A percentile compares a stretch with the other conserved stretches of the same genome.
Conservation (phyloP, 1,140 invertebrate genomes). For the Drosophila nebulosa region DNA sequence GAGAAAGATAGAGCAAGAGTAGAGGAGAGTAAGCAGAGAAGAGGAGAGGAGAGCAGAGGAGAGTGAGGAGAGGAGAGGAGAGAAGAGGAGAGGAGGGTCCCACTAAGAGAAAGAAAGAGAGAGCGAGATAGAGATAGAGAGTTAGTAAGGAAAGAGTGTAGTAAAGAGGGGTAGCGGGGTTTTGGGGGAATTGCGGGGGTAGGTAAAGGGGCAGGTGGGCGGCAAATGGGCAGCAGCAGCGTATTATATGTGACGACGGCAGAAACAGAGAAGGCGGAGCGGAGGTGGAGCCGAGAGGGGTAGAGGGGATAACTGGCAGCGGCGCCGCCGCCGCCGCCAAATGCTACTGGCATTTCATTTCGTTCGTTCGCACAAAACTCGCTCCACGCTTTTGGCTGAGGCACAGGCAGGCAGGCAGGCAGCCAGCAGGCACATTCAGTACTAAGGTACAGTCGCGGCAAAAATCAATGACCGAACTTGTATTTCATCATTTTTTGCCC, state of each 20-base stretch:
- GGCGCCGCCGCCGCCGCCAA: conserved; percentile 57
- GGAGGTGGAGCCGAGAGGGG: neutral
- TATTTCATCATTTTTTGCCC: neutral
- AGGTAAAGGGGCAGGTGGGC: conserved; percentile 6
- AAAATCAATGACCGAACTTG: conserved; percentile 51
- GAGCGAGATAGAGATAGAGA: conserved; percentile 1
- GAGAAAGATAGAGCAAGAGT: neutral
- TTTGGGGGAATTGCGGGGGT: neutral
- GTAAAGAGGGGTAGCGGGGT: neutral
- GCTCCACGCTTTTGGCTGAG: conserved; percentile 76
- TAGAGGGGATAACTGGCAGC: conserved; percentile 1
- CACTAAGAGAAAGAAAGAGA: neutral
- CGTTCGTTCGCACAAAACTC: conserved; percentile 63
- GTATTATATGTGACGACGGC: conserved; percentile 24
- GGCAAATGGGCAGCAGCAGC: conserved; percentile 54
- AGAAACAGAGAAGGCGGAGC: neutral
- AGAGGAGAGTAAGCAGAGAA: neutral
- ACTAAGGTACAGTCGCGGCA: conserved; percentile 72
- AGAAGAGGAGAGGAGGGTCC: neutral
- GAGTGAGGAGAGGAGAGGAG: neutral
- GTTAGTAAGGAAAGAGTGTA: neutral
- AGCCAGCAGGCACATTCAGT: conserved; percentile 1
- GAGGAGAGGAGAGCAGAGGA: neutral
- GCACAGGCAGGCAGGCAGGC: neutral
- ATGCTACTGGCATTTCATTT: conserved; percentile 77